phyloP scores from a whole-genome alignment of 2,113 vertebrate genomes.

The Ciconia boyciana region DNA sequence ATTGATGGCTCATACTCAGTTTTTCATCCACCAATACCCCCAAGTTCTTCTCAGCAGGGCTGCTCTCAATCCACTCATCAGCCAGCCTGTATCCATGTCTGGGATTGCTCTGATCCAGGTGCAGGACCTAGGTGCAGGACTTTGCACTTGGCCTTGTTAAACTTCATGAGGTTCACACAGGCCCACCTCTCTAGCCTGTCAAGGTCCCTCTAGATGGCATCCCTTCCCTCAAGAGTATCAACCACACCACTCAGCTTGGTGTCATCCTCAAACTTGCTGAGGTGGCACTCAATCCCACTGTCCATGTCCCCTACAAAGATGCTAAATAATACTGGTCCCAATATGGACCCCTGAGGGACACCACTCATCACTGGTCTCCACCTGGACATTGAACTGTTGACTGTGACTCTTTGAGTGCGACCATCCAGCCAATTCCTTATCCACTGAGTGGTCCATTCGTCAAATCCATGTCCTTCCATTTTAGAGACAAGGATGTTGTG shows the following conservation, averaged over 20 bases:
- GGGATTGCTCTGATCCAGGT: too few species aligned
- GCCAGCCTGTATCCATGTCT: too few species aligned
- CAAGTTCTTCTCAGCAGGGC: too few species aligned
- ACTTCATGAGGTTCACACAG: neutral
- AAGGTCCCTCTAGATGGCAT: too few species aligned
- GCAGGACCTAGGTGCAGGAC: too few species aligned
- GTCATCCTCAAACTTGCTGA: neutral
- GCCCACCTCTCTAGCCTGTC: neutral
- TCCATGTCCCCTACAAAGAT: too few species aligned
- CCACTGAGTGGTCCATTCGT: accelerated
- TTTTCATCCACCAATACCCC: too few species aligned
- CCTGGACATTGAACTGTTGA: neutral
- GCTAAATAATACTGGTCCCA: neutral
- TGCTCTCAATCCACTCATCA: too few species aligned
- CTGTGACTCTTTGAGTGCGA: neutral
- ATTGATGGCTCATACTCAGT: too few species aligned
- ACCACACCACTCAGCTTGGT: neutral
- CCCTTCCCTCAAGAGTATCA: too few species aligned
- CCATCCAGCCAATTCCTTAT: neutral
- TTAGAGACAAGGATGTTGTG: neutral
- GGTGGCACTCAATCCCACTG: neutral
- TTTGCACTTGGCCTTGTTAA: too few species aligned
- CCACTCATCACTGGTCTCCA: neutral
- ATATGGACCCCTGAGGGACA: neutral
- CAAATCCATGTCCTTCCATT: neutral